Conservation (phyloP, 2,888 invertebrate species). For the Apamea epomidion region DNA sequence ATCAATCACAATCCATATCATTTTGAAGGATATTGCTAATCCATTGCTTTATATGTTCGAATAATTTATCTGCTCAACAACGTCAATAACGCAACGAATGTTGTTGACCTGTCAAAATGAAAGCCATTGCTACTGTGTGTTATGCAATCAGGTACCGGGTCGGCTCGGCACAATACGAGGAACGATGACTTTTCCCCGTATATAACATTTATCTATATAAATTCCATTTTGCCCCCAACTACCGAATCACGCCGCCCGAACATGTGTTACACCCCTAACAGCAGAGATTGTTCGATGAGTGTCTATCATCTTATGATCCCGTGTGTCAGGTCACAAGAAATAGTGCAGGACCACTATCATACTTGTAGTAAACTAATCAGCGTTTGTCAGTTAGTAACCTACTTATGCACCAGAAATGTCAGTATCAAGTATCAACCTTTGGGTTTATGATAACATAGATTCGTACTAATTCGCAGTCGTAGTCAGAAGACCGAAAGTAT, state of each 20-base stretch:
- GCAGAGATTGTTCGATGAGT: constrained; percentile 11
- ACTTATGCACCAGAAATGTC: background rate
- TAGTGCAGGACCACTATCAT: background rate
- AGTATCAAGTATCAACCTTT: background rate
- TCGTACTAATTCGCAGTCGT: background rate
- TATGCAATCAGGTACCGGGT: too few species aligned
- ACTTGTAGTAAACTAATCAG: constrained; percentile 19
- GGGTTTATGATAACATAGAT: background rate
- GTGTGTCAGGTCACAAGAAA: constrained; percentile 1
- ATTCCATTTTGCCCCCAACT: too few species aligned
- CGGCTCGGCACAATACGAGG: background rate
- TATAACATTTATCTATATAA: too few species aligned
- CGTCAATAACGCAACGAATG: too few species aligned
- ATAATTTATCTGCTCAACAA: too few species aligned
- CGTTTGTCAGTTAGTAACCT: constrained; percentile 14
- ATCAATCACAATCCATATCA: too few species aligned
- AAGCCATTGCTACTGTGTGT: too few species aligned
- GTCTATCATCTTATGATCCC: background rate
- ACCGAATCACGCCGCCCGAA: background rate
- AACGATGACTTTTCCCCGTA: background rate
- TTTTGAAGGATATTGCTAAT: too few species aligned
- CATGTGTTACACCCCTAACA: background rate
- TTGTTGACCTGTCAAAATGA: too few species aligned
- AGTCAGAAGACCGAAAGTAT: background rate
- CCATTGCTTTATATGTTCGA: too few species aligned